phyloP scores from a whole-genome alignment of 2,888 invertebrate species.

The Phyto melanocephala region DNA sequence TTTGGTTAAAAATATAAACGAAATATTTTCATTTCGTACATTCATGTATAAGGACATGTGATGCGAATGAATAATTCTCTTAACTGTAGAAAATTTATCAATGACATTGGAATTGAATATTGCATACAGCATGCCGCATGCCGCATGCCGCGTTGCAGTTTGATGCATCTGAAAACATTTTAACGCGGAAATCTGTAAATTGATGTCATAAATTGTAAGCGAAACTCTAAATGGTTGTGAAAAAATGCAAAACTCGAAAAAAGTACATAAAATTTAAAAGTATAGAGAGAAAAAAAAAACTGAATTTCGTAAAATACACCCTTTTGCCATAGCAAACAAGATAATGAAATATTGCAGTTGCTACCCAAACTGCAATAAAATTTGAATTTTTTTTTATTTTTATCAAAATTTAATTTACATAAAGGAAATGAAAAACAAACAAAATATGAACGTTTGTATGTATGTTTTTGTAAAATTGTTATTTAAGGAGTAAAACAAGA shows the following conservation, averaged over 20 bases:
- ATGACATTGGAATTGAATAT: conserved; percentile 53
- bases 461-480: too few species aligned
- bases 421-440: conserved; percentile 14
- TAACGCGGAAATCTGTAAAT: conserved; percentile 58
- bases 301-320: neutral
- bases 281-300: neutral
- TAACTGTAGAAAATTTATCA: conserved; percentile 58
- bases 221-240: conserved; percentile 8
- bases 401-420: conserved; percentile 45
- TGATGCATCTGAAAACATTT: conserved; percentile 63
- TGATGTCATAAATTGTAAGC: conserved; percentile 59
- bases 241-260: neutral
- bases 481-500: too few species aligned
- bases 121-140: conserved; percentile 8
- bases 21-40: neutral
- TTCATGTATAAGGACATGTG: neutral
- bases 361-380: conserved; percentile 24
- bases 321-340: conserved; percentile 15
- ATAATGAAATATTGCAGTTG: conserved; percentile 41
- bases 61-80: conserved; percentile 39
- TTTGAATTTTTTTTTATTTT: conserved; percentile 13
- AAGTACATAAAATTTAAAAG: conserved; percentile 1
- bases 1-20: neutral
- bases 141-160: conserved; percentile 39
- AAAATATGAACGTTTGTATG: too few species aligned